Evolutionary conservation across 2,888 invertebrate genomes (phyloP).

Genomic region (Julus scandinavius): DNA sequence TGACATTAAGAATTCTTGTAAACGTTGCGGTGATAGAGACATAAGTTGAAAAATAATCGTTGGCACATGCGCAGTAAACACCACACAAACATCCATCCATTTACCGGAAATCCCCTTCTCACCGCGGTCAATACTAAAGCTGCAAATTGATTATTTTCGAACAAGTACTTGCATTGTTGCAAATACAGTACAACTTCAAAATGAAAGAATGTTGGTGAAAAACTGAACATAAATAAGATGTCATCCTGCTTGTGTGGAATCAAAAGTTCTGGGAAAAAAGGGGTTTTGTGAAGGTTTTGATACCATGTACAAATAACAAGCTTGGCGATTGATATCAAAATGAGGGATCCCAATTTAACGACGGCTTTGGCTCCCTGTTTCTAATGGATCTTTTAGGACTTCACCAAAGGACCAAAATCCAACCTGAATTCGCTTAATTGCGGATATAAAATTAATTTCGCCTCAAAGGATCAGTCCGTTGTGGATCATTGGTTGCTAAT

Average conservation of each 20-base stretch:
- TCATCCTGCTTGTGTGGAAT: no score
- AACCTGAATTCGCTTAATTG: slow-evolving; percentile 35
- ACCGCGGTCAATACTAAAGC: not conserved
- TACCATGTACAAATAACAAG: not conserved
- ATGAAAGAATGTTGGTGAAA: no score
- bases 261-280: not conserved
- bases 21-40: not conserved
- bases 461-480: slow-evolving; percentile 8
- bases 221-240: no score
- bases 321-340: not conserved
- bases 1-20: not conserved
- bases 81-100: not conserved
- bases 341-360: not conserved
- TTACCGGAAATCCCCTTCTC: not conserved
- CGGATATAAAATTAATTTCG: slow-evolving; percentile 35
- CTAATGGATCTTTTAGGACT: not conserved
- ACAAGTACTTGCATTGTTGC: not conserved
- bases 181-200: no score
- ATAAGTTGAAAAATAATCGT: not conserved
- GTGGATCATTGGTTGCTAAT: slow-evolving; percentile 37
- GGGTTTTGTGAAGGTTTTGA: not conserved
- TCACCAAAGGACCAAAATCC: not conserved
- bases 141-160: not conserved
- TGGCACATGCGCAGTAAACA: not conserved
- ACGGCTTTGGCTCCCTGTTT: not conserved